Conservation (phyloP, 2,113 vertebrate species). For the Gavialis gangeticus region DNA sequence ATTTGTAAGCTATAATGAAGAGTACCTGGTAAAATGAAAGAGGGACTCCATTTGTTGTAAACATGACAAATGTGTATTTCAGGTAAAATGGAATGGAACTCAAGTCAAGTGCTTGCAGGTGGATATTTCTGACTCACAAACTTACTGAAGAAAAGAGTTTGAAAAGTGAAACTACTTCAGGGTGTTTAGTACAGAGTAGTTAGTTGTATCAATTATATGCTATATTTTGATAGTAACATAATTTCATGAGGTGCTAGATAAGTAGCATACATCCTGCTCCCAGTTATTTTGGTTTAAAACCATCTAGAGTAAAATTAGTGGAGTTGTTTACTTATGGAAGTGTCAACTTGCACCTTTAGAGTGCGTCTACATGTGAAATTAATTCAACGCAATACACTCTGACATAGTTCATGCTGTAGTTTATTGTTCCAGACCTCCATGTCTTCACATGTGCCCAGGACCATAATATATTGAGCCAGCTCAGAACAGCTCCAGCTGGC, state of each 20-base stretch:
- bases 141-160: accelerated
- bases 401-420: too few species aligned
- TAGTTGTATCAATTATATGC: not conserved
- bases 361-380: too few species aligned
- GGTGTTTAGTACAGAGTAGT: not conserved
- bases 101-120: not conserved
- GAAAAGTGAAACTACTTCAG: not conserved
- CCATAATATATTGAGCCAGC: too few species aligned
- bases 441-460: too few species aligned
- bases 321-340: not conserved
- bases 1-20: not conserved
- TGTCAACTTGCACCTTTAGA: too few species aligned
- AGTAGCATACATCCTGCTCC: not conserved
- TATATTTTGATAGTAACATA: not conserved
- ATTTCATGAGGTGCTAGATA: not conserved
- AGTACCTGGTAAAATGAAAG: not conserved
- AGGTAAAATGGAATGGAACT: not conserved
- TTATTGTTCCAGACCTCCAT: too few species aligned
- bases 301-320: not conserved
- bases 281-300: not conserved
- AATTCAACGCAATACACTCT: too few species aligned
- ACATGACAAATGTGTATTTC: not conserved
- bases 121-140: slow-evolving; percentile 5
- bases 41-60: not conserved
- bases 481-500: too few species aligned